Base-by-base conservation (phyloP, 2,797 vertebrate species). In the Enteromius anoplus region DNA sequence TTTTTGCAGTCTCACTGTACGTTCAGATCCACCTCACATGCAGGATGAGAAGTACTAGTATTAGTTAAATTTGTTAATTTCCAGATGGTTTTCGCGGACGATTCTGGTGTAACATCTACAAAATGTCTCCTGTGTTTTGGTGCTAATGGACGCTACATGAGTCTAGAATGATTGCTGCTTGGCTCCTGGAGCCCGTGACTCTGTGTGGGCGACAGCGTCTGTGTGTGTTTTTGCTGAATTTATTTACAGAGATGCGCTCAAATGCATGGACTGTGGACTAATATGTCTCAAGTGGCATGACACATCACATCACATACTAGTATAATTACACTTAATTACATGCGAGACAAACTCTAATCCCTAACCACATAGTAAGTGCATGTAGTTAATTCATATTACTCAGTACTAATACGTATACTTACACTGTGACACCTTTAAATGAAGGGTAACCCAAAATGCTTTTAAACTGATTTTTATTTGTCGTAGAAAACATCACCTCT, bases 151-250 rank as follows among this genome's bases (percentile, higher is more conserved):
- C 2, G 45, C 45, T 51, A 11, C 60, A 17, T 29, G 26, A 17
- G 42, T 11, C 8, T 14, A 12, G 11, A 40, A 37, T 1, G 21
- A 11, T 29, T 17, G n/a, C 66, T 69, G 37, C 32, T 66, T 21
- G 7, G 65, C 42, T 70, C 69, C 17, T 11, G 45, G 10, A 19
- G 9, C 5, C 69, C 4, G 10, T 2, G 47, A 14, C 0, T 34
- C 23, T 51, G 70, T 72, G 70, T 32, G 70, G 45, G 70, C 70
- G 70, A 72, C 45, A 21, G 45, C 69, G 15, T 49, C 45, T 72
- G 49, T 73, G 71, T 34, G 9, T n/a, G 71, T 34, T 7, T 73
- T 2, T 34, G 47, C 11, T 0, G 6, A 73, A 53, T 53, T n/a
- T 14, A n/a, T 73, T 73, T 34, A 53, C 29, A 32, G 19, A 51